These are phyloP conservation scores for Trichacis sp. DNA, from an alignment of 2,888 invertebrate genomes.

Conservation along the genomic window DNA sequence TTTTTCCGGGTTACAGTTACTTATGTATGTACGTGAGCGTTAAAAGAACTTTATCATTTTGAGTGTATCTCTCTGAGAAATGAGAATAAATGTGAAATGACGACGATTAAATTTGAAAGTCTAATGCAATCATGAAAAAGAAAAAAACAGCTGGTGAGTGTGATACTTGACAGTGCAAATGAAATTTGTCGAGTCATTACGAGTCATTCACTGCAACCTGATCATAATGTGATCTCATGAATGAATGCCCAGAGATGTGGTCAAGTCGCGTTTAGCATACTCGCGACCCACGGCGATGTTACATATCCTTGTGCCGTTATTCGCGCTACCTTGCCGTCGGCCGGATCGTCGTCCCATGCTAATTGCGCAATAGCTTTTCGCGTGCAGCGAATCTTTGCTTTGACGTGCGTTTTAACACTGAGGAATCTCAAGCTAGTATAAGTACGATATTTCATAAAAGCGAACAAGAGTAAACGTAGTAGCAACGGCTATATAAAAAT, in stretches of 20 bases:
- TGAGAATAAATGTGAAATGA: background rate
- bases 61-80: background rate
- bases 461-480: too few species aligned
- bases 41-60: background rate
- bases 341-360: slow-evolving; percentile 15
- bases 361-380: slow-evolving; percentile 38
- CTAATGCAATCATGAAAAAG: slow-evolving; percentile 12
- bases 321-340: slow-evolving; percentile 59
- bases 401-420: too few species aligned
- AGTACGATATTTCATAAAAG: too few species aligned
- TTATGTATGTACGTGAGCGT: background rate
- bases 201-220: slow-evolving; percentile 15
- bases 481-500: too few species aligned
- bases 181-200: slow-evolving; percentile 20
- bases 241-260: slow-evolving; percentile 21
- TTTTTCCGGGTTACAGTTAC: background rate
- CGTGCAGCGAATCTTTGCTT: too few species aligned
- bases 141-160: background rate
- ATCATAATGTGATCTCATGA: slow-evolving; percentile 29
- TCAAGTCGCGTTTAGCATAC: slow-evolving; percentile 50
- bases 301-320: slow-evolving; percentile 57
- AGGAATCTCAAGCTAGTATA: too few species aligned
- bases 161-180: slow-evolving; percentile 11
- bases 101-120: slow-evolving; percentile 11
- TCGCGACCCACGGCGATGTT: slow-evolving; percentile 53